These are phyloP conservation scores for Thalassophryne amazonica DNA, from an alignment of 2,797 vertebrate genomes.

Conservation along the genomic window DNA sequence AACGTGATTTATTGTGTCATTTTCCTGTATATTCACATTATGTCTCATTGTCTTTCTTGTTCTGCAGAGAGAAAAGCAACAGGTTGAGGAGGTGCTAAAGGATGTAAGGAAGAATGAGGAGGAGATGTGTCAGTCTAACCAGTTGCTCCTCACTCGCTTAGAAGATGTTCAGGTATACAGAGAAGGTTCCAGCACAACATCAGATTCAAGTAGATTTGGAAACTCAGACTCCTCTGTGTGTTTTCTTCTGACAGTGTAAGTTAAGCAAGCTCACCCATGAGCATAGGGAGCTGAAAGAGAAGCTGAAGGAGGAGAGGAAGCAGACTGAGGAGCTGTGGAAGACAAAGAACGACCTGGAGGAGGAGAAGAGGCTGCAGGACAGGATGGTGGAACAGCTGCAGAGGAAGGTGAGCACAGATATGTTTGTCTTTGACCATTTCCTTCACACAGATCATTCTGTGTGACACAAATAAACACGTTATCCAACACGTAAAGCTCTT, in stretches of 20 bases:
- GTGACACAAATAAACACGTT: too few species aligned
- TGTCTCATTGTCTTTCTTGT: background rate
- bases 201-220: background rate
- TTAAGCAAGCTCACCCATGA: conserved; percentile 80
- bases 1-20: background rate
- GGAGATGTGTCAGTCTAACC: conserved; percentile 78
- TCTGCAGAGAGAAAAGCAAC: conserved; percentile 82
- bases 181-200: too few species aligned
- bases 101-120: conserved; percentile 80
- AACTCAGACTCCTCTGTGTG: background rate
- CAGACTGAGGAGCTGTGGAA: conserved; percentile 86
- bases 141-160: conserved; percentile 79
- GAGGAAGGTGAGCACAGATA: conserved; percentile 91
- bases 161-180: conserved; percentile 83
- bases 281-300: conserved; percentile 83
- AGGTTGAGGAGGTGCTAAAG: conserved; percentile 77
- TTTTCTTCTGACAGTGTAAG: conserved; percentile 71
- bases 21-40: background rate
- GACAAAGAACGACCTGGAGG: conserved; percentile 84
- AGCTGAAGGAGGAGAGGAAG: conserved; percentile 81
- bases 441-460: background rate
- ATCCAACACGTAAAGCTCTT: background rate
- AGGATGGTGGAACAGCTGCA: conserved; percentile 88
- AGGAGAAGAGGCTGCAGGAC: conserved; percentile 83
- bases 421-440: too few species aligned